Percentiles rank a stretch among this genome's conserved stretches.
Conservation (phyloP, 2,797 vertebrate genomes). For the Tapirus indicus region DNA sequence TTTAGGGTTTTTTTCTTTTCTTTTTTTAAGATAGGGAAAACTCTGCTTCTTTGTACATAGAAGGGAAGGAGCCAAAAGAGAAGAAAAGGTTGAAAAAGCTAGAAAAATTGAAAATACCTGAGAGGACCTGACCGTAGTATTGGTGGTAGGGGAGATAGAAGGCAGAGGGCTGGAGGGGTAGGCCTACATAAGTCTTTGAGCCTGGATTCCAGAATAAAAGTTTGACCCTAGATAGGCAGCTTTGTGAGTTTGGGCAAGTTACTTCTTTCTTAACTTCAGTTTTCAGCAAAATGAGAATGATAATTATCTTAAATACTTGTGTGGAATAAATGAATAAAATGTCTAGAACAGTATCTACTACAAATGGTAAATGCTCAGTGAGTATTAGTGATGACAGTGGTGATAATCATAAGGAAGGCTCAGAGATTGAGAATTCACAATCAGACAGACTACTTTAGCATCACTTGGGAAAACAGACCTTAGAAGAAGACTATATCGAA, state of each 20-base stretch:
- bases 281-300: slow-evolving; percentile 7
- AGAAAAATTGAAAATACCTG: background rate
- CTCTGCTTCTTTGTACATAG: background rate
- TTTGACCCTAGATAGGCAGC: background rate
- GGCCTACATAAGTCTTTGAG: background rate
- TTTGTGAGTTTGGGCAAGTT: background rate
- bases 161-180: background rate
- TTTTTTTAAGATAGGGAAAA: background rate
- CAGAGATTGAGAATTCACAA: background rate
- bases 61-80: background rate
- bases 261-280: slow-evolving; percentile 23
- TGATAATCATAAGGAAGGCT: background rate
- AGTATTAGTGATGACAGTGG: background rate
- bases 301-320: background rate
- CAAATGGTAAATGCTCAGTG: background rate
- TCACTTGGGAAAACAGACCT: background rate
- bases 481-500: background rate
- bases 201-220: background rate
- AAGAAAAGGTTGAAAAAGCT: background rate
- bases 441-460: background rate
- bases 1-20: background rate
- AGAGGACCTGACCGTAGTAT: background rate
- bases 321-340: background rate
- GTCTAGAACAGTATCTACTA: background rate
- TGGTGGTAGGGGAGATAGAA: background rate